Evolutionary conservation across 2,797 vertebrate species (phyloP), one percentile per base, ranked within the genome.

Genomic region (Spea hammondii): DNA sequence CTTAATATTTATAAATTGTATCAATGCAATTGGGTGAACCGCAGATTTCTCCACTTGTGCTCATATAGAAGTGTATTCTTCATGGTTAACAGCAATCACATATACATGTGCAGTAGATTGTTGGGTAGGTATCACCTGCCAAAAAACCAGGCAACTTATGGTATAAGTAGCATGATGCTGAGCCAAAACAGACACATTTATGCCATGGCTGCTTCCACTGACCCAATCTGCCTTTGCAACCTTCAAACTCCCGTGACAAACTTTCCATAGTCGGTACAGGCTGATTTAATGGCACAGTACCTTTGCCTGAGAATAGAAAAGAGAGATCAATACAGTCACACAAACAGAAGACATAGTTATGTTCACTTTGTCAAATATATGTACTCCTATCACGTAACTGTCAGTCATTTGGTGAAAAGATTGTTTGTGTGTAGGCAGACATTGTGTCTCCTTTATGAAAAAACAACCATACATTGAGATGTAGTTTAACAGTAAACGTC

Each of bases 391-490:
- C 62, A 59, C 51, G 68, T 76, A 64, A 66, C 60, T 57, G 72
- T 54, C 62, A 66, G 46, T 45, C 64, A 60, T 72, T 55, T 67
- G 45, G 49, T 32, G 44, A 45, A 45, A 50, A 68, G 62, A 48
- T 57, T 64, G 48, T 65, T 59, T 76, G 12, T 82, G 70, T 72
- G 48, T 73, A 17, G 48, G 62, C 48, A 59, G 48, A 51, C 68
- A 80, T 75, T 65, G 14, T 74, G 51, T 60, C 59, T 69, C 75
- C 59, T 17, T 62, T 5, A 66, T 51, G 60, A n/a, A 68, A 70
- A 3, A 46, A 17, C 47, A 62, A 51, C n/a, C 5, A 70, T 68
- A 57, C 67, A 64, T 46, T 49, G 67, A 71, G 51, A 57, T 67
- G 11, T 76, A 66, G 66, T 53, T 44, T 51, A 65, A 60, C 70